Percentiles rank a stretch among this genome's conserved stretches.
Conservation (phyloP, 2,113 vertebrate species). For the Tachysurus fulvidraco region DNA sequence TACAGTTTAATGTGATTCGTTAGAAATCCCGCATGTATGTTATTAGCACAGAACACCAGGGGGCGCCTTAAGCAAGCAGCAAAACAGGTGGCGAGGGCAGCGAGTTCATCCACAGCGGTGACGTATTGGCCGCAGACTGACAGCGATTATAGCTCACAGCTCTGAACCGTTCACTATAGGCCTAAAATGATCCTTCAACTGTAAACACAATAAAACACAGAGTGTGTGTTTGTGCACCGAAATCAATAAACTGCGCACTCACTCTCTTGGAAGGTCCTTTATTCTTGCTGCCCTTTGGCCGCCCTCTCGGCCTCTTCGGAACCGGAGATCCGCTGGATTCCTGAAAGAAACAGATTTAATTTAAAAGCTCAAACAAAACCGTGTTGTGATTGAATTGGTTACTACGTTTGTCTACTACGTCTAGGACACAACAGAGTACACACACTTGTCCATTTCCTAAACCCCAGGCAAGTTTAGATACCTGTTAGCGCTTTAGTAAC, state of each 20-base stretch:
- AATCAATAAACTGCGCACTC: conserved; percentile 1
- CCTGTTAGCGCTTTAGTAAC: not conserved
- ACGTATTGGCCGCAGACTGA: conserved; percentile 34
- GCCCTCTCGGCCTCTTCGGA: conserved; percentile 50
- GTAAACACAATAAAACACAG: conserved; percentile 16
- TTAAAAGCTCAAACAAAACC: not conserved
- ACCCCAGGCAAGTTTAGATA: not conserved
- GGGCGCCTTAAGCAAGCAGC: conserved; percentile 25
- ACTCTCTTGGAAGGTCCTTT: conserved; percentile 53
- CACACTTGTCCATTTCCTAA: not conserved
- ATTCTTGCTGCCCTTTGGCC: conserved; percentile 57
- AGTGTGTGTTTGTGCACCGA: not conserved
- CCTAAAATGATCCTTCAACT: conserved; percentile 24
- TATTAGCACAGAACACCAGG: conserved; percentile 26
- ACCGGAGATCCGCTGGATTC: conserved; percentile 47
- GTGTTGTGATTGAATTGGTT: not conserved
- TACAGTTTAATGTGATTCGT: not conserved
- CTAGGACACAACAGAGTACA: not conserved
- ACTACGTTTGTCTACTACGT: too few relatives aligned
- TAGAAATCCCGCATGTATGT: not conserved
- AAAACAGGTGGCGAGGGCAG: conserved; percentile 52
- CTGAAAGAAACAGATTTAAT: conserved; percentile 15
- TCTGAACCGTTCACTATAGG: conserved; percentile 31
- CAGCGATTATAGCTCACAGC: conserved; percentile 40
- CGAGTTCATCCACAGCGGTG: conserved; percentile 47